A percentile compares a stretch with the other conserved stretches of the same genome.
Evolutionary conservation across 2,113 vertebrate species (phyloP).

Genomic region (Heterochromis multidens): DNA sequence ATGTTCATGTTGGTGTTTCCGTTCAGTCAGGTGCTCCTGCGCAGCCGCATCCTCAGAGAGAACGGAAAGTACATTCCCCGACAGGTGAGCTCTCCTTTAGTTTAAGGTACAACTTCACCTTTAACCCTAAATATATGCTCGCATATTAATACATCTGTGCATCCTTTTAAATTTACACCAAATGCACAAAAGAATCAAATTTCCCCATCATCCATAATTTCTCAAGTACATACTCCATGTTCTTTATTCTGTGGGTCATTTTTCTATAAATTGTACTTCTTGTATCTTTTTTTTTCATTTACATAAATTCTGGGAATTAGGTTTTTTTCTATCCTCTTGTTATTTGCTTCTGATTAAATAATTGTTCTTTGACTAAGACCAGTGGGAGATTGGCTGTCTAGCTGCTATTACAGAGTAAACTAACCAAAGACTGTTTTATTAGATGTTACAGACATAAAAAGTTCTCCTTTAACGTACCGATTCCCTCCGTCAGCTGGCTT

Average conservation of each 20-base stretch:
- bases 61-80: conserved; percentile 82
- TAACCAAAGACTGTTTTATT: not conserved
- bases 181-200: not conserved
- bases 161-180: not conserved
- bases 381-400: not conserved
- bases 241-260: not conserved
- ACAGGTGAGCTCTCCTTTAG: conserved; percentile 65
- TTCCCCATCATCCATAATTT: not conserved
- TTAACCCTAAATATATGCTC: not conserved
- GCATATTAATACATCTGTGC: not conserved
- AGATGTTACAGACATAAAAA: not conserved
- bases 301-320: too few relatives aligned
- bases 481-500: not conserved
- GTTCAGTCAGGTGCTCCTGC: conserved; percentile 80
- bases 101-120: not conserved
- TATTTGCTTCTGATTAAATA: not conserved
- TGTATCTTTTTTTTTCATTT: not conserved
- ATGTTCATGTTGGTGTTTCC: not conserved
- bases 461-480: not conserved
- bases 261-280: not conserved
- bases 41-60: conserved; percentile 81
- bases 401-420: not conserved
- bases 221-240: not conserved
- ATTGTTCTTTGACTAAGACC: not conserved
- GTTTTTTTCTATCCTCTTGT: too few relatives aligned